Evolutionary conservation across 2,888 invertebrate genomes (phyloP).

Genomic region (Caenorhabditis wallacei): DNA sequence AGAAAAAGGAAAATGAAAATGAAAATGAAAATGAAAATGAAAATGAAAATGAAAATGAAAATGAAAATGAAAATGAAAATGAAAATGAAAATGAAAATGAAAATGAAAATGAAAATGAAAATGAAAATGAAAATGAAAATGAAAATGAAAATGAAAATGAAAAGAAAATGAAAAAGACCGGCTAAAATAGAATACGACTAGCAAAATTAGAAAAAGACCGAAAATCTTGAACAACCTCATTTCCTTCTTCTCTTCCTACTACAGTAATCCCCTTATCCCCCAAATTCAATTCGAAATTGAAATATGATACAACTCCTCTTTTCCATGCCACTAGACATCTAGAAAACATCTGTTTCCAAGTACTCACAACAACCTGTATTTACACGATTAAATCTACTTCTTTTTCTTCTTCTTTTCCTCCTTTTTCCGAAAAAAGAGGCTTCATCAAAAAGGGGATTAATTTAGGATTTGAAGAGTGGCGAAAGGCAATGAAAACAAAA

Average conservation of each 20-base stretch:
- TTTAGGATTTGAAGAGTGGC: background rate
- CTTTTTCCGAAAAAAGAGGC: no score
- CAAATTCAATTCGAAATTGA: background rate
- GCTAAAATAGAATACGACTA: no score
- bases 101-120: background rate
- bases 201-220: no score
- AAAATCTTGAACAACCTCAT: no score
- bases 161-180: no score
- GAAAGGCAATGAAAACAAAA: background rate
- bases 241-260: no score
- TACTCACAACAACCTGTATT: slow-evolving; percentile 8
- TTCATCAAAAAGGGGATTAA: background rate
- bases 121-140: background rate
- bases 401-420: no score
- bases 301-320: background rate
- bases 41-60: background rate
- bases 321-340: slow-evolving; percentile 4
- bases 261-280: no score
- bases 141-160: no score
- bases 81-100: background rate
- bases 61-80: no score
- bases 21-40: background rate
- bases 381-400: slow-evolving; percentile 11
- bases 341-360: slow-evolving; percentile 11
- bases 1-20: background rate